These are phyloP conservation scores for Dryobates pubescens DNA, from an alignment of 2,797 vertebrate species.

Conservation along the genomic window DNA sequence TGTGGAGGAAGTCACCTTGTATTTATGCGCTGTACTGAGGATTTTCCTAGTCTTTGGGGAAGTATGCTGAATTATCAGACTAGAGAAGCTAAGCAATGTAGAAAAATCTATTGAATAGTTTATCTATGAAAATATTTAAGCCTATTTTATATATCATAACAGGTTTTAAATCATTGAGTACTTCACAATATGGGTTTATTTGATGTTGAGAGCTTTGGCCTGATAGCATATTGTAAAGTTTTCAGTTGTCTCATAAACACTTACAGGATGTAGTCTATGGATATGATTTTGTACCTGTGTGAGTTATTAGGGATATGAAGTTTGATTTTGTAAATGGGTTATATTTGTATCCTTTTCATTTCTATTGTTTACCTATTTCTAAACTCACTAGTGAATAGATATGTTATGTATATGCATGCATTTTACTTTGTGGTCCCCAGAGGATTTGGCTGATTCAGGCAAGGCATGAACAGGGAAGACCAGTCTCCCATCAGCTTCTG, in stretches of 20 bases:
- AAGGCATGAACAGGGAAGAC: neutral
- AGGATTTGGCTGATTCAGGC: neutral
- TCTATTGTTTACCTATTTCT: neutral
- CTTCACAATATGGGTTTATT: neutral
- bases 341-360: neutral
- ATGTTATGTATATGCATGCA: neutral
- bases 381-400: neutral
- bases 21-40: neutral
- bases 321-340: neutral
- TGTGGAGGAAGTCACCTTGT: slow-evolving; percentile 32
- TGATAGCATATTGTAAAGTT: neutral
- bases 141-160: neutral
- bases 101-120: neutral
- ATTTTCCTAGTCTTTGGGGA: neutral
- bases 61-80: slow-evolving; percentile 3
- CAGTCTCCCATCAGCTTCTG: neutral
- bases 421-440: neutral
- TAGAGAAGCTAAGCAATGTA: neutral
- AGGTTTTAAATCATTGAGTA: neutral
- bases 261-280: neutral
- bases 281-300: neutral
- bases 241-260: neutral
- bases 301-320: neutral
- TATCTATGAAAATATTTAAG: neutral
- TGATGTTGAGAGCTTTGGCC: neutral